Evolutionary conservation across 2,888 invertebrate species (phyloP).

Genomic region (Tolmerus cingulatus): DNA sequence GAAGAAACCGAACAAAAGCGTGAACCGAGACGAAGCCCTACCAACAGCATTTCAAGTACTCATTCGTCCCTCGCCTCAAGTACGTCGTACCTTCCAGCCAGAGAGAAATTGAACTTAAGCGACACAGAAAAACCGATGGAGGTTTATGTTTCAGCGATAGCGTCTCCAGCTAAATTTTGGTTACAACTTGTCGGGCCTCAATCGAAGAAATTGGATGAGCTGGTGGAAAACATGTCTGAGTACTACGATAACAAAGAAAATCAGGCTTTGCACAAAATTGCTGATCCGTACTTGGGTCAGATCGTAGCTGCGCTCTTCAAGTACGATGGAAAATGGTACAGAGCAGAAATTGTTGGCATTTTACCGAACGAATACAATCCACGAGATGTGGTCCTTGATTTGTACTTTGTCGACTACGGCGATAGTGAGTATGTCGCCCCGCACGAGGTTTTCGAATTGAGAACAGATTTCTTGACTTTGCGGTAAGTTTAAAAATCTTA

Average conservation of each 20-base stretch:
- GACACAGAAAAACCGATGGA: constrained; percentile 70
- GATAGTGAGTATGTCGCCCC: constrained; percentile 76
- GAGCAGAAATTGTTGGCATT: constrained; percentile 71
- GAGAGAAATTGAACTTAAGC: constrained; percentile 57
- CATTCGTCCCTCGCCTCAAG: constrained; percentile 62
- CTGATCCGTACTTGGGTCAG: constrained; percentile 73
- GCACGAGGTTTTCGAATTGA: constrained; percentile 74
- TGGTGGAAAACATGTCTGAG: constrained; percentile 83
- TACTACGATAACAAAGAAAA: constrained; percentile 77
- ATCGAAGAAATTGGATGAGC: constrained; percentile 77
- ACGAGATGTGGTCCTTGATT: constrained; percentile 70
- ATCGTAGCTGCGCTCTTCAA: constrained; percentile 85
- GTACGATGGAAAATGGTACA: constrained; percentile 81
- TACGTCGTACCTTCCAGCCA: constrained; percentile 54
- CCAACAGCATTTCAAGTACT: constrained; percentile 60
- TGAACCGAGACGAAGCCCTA: constrained; percentile 65
- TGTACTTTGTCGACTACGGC: constrained; percentile 90
- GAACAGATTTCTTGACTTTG: constrained; percentile 70
- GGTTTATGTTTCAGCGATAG: constrained; percentile 86
- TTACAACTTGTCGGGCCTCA: constrained; percentile 82
- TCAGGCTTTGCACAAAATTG: constrained; percentile 69
- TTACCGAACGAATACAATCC: constrained; percentile 70
- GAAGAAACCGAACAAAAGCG: constrained; percentile 62
- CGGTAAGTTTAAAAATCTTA: constrained; percentile 53
- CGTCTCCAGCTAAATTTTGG: constrained; percentile 84